phyloP scores from a whole-genome alignment of 2,888 invertebrate species.

The Acheta domesticus region DNA sequence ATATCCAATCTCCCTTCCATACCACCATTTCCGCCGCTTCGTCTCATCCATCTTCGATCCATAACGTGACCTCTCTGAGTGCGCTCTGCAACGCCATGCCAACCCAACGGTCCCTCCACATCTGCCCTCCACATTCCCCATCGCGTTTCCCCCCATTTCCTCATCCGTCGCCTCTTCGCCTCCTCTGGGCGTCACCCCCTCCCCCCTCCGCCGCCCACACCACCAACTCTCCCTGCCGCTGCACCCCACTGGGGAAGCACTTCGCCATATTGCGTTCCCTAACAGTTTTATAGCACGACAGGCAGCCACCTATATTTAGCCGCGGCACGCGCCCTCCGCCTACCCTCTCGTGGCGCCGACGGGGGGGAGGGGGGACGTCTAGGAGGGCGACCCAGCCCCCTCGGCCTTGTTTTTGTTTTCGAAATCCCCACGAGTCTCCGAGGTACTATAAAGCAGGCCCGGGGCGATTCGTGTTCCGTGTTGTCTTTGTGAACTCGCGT shows the following conservation, averaged over 20 bases:
- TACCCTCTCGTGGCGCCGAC: neutral
- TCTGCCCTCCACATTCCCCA: too few species aligned
- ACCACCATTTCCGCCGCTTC: too few species aligned
- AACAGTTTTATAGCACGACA: slow-evolving; percentile 18
- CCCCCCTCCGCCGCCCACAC: neutral
- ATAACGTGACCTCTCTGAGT: too few species aligned
- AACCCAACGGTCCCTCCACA: too few species aligned
- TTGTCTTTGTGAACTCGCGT: slow-evolving; percentile 9
- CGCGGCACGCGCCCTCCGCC: neutral
- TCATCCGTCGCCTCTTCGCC: too few species aligned
- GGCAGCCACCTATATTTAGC: neutral
- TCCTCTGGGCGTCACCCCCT: neutral
- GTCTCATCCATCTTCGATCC: too few species aligned
- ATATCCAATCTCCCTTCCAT: too few species aligned
- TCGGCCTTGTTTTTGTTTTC: neutral
- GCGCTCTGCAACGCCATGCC: too few species aligned
- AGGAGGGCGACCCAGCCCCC: too few species aligned
- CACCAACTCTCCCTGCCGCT: neutral
- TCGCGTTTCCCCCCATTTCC: too few species aligned
- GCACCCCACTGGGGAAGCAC: neutral
- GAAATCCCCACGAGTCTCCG: neutral
- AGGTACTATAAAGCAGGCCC: slow-evolving; percentile 1
- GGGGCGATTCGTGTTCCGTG: neutral
- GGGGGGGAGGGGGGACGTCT: neutral
- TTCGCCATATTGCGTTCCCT: slow-evolving; percentile 18